phyloP scores from a whole-genome alignment of 2,888 invertebrate genomes.

The Pollenia angustigena region DNA sequence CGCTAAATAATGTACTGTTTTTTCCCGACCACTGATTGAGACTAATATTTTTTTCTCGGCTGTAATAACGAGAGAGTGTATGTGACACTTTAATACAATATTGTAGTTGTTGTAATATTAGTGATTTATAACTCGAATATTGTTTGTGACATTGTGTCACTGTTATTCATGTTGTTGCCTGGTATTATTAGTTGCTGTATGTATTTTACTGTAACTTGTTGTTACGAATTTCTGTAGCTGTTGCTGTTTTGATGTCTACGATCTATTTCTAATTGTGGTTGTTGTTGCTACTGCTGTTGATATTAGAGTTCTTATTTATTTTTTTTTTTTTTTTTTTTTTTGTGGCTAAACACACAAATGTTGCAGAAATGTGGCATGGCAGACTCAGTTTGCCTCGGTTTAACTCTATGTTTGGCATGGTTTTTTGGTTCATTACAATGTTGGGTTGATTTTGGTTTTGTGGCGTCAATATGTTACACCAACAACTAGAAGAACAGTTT shows the following conservation, averaged over 20 bases:
- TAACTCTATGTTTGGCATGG: constrained; percentile 15
- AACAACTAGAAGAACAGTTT: constrained; percentile 35
- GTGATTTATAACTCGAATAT: constrained; percentile 69
- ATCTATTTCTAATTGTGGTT: constrained; percentile 16
- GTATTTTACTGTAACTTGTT: constrained; percentile 37
- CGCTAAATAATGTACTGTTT: too few species aligned
- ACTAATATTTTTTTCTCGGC: not conserved
- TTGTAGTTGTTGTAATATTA: constrained; percentile 39
- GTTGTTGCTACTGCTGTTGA: constrained; percentile 35
- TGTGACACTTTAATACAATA: constrained; percentile 28
- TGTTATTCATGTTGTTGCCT: constrained; percentile 71
- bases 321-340: constrained; percentile 39
- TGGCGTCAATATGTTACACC: constrained; percentile 57
- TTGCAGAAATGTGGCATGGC: constrained; percentile 49
- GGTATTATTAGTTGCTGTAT: constrained; percentile 58
- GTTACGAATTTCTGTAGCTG: constrained; percentile 50
- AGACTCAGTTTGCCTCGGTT: constrained; percentile 30
- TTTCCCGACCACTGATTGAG: too few species aligned
- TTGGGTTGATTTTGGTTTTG: constrained; percentile 41
- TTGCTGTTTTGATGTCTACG: constrained; percentile 30
- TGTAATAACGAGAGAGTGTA: not conserved
- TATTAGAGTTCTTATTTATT: constrained; percentile 44
- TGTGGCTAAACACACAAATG: constrained; percentile 66
- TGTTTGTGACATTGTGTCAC: constrained; percentile 70
- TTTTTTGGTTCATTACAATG: constrained; percentile 52